phyloP scores from a whole-genome alignment of 1,140 invertebrate species.

The Glossosoma conforme region DNA sequence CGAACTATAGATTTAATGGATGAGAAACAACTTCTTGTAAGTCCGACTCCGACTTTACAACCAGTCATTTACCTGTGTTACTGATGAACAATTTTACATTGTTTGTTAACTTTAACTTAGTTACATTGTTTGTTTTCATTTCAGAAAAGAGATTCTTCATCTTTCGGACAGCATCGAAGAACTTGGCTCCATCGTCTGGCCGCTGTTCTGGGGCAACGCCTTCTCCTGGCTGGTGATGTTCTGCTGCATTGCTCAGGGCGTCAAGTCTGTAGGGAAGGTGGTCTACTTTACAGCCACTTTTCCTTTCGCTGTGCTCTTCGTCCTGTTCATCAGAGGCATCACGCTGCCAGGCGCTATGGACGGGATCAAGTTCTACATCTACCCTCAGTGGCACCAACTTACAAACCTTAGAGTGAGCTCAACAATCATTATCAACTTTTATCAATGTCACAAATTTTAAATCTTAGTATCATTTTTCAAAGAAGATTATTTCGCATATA shows the following conservation, averaged over 20 bases:
- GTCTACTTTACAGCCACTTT: constrained; percentile 84
- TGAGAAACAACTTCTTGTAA: too few relatives aligned
- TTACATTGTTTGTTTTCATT: constrained; percentile 32
- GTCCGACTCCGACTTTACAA: too few relatives aligned
- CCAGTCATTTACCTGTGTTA: too few relatives aligned
- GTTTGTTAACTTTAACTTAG: too few relatives aligned
- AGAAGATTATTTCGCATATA: neutral
- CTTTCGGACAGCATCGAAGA: constrained; percentile 62
- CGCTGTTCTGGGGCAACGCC: constrained; percentile 62
- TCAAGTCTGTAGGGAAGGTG: constrained; percentile 68
- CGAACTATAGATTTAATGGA: too few relatives aligned
- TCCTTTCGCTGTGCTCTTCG: constrained; percentile 73
- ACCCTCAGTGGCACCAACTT: constrained; percentile 74
- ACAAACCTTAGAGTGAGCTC: constrained; percentile 56
- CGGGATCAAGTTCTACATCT: constrained; percentile 78
- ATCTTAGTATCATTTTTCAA: too few relatives aligned
- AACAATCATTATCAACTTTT: too few relatives aligned
- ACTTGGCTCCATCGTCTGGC: constrained; percentile 67
- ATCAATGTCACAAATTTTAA: too few relatives aligned
- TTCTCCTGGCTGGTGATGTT: constrained; percentile 75
- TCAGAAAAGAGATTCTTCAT: constrained; percentile 63
- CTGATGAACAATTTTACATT: too few relatives aligned
- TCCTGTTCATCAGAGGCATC: constrained; percentile 67
- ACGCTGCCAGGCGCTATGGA: constrained; percentile 72
- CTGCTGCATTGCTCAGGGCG: constrained; percentile 74